Base-by-base conservation (phyloP, 2,888 invertebrate genomes). In the Oligia latruncula region DNA sequence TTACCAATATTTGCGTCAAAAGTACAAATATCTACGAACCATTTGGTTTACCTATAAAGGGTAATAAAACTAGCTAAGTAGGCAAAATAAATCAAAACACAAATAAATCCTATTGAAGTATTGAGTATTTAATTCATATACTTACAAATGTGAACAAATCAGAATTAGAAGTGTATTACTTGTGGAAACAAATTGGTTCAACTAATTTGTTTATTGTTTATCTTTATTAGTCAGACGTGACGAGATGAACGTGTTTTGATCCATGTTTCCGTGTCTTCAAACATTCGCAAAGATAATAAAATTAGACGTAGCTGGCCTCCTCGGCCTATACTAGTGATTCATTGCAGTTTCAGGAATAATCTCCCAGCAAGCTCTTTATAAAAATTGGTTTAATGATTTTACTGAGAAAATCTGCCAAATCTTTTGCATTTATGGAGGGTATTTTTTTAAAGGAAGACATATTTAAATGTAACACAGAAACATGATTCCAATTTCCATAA, bases 241-340 rank as follows among this genome's bases (percentile, higher is more conserved):
- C 49, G 11, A 65, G 65, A 40, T 74, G 58, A 43, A 82, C 82
- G 65, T 81, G 79, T 49, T 58, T 65, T 9, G 9, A 58, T 23
- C 11, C 23, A 40, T 72, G 40, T 58, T 78, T 60, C 49, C 52
- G 29, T 20, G 1, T 55, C 43, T 23, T n/a, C 35, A 3, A 35
- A 70, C 40, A 58, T 49, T 52, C 4, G 40, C 15, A 35, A 58
- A n/a, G 23, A 20, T n/a, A 43, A 64, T 29, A 29, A 62, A 29
- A n/a, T 23, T 13, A 23, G 43, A 72, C 17, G 13, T 40, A 29
- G 5, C n/a, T 68, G 17, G 13, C 15, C 3, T 23, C 23, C 23
- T 23, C 55, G 23, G 55, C 23, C 9, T 9, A 58, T 11, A 11
- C 9, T 23, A 58, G 58, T 58, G 23, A 11, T 11, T 58, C 9